Evolutionary conservation across 1,140 invertebrate species (phyloP).

Genomic region (Dinoponera quadriceps): DNA sequence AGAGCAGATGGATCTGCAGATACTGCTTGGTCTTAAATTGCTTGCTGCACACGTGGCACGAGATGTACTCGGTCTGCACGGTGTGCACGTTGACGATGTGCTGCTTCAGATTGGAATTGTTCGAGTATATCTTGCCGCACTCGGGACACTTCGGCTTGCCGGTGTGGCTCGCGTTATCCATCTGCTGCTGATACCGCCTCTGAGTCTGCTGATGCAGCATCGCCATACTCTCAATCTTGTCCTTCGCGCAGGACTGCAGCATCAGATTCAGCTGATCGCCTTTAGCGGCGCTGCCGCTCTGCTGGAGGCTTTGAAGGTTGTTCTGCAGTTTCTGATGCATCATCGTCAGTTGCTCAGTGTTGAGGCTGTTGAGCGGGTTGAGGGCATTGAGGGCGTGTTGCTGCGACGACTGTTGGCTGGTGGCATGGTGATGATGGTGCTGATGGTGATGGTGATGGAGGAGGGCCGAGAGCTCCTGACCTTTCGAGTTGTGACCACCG

Average conservation of each 20-base stretch:
- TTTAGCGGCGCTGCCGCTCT: slow-evolving; percentile 41
- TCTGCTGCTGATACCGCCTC: slow-evolving; percentile 61
- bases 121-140: slow-evolving; percentile 89
- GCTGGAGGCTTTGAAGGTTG: slow-evolving; percentile 78
- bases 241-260: slow-evolving; percentile 82
- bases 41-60: slow-evolving; percentile 88
- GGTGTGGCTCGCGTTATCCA: slow-evolving; percentile 67
- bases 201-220: slow-evolving; percentile 75
- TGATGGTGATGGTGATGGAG: slow-evolving; percentile 77
- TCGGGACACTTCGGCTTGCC: slow-evolving; percentile 89
- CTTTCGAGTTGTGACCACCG: slow-evolving; percentile 72
- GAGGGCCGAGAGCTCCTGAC: slow-evolving; percentile 76
- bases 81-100: slow-evolving; percentile 91
- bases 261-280: slow-evolving; percentile 81
- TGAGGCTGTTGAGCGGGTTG: slow-evolving; percentile 75
- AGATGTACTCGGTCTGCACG: slow-evolving; percentile 88
- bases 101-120: slow-evolving; percentile 90
- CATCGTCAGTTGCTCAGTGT: slow-evolving; percentile 80
- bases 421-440: slow-evolving; percentile 78
- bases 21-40: slow-evolving; percentile 91
- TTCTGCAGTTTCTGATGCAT: slow-evolving; percentile 83
- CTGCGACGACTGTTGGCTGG: slow-evolving; percentile 75
- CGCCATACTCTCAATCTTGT: slow-evolving; percentile 80
- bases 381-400: slow-evolving; percentile 72
- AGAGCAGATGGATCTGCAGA: slow-evolving; percentile 89